A percentile compares a stretch with the other conserved stretches of the same genome.
These are phyloP conservation scores for Zoanthus sociatus DNA, from an alignment of 92 coral and sea anemone genomes.

Conservation along the genomic window DNA sequence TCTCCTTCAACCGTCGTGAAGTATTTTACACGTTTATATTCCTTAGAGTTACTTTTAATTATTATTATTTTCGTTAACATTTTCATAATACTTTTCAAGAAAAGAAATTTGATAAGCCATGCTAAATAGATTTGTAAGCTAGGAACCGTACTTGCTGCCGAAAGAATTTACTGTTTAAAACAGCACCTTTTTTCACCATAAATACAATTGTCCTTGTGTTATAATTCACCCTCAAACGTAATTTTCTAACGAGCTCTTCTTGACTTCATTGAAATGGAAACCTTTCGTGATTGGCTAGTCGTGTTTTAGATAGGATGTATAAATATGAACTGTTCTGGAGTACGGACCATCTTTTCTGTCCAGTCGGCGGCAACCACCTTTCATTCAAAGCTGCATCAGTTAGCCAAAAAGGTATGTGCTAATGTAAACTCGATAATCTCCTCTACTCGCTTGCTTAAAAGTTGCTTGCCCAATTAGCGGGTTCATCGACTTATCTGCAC, in stretches of 20 bases:
- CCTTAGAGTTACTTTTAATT: neutral
- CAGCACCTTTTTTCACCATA: constrained; percentile 1
- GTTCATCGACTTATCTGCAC: no score
- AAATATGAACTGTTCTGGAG: neutral
- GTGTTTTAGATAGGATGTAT: neutral
- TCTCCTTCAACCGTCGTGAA: neutral
- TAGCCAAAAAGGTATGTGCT: no score
- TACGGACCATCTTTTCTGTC: neutral
- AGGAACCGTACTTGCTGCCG: neutral
- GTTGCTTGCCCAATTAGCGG: no score
- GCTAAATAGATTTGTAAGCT: neutral
- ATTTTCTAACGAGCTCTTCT: neutral
- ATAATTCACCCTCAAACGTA: neutral
- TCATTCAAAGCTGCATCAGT: no score
- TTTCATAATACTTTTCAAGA: neutral
- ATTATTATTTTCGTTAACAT: neutral
- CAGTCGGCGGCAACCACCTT: no score
- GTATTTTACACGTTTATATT: neutral
- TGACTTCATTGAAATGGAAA: neutral
- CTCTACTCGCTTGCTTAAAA: no score
- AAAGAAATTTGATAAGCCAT: neutral
- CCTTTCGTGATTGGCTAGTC: neutral
- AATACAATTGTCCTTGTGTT: neutral
- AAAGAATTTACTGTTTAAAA: neutral
- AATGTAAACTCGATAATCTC: no score